A percentile compares a stretch with the other conserved stretches of the same genome.
phyloP scores from a whole-genome alignment of 2,797 vertebrate species.

The Echiichthys vipera region DNA sequence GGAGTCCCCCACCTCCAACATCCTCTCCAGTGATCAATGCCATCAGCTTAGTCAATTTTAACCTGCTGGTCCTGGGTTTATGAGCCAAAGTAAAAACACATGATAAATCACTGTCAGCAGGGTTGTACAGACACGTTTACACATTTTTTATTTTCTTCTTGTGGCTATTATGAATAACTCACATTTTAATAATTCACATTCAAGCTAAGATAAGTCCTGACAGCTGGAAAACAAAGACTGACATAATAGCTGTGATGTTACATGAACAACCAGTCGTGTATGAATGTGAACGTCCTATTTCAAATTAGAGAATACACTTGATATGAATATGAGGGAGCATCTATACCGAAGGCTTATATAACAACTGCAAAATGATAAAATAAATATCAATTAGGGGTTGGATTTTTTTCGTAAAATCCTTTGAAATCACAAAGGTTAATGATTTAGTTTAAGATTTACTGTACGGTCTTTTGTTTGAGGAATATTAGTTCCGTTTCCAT shows the following conservation, averaged over 20 bases:
- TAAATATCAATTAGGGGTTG: neutral
- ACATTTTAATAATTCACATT: neutral
- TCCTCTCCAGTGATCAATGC: constrained; percentile 25
- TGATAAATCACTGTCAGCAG: neutral
- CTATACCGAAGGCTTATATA: neutral
- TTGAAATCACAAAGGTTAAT: neutral
- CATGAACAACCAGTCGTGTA: neutral
- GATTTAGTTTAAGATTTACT: neutral
- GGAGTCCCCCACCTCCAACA: neutral
- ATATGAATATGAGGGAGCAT: neutral
- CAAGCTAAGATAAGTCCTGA: neutral
- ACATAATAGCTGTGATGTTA: neutral
- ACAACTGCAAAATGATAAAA: neutral
- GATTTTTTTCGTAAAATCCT: neutral
- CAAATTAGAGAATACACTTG: neutral
- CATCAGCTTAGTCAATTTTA: neutral
- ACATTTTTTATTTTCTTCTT: neutral
- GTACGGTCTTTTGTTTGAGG: neutral
- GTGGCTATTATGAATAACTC: neutral
- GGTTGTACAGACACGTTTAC: neutral
- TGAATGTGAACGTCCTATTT: neutral
- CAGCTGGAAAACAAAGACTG: neutral
- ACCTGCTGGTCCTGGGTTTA: constrained; percentile 1
- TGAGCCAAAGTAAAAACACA: neutral
- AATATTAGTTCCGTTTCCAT: neutral